Conservation (phyloP, 2,888 invertebrate genomes). For the Hybos culiciformis region DNA sequence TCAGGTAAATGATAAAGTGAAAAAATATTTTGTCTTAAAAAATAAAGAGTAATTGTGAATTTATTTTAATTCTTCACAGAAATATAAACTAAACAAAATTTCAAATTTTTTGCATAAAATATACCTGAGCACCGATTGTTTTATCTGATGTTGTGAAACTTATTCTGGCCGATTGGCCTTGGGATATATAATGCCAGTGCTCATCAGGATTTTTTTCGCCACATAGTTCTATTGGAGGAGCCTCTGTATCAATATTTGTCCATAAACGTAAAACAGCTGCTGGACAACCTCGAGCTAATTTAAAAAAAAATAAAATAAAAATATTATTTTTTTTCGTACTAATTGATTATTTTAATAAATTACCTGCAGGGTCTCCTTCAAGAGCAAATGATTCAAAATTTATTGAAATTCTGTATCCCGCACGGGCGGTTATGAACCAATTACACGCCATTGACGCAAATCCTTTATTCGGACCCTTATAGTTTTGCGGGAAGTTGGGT, state of each 20-base stretch:
- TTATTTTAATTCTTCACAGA: too few species aligned
- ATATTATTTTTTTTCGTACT: neutral
- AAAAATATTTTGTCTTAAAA: too few species aligned
- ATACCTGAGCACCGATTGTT: slow-evolving; percentile 68
- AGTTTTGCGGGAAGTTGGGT: slow-evolving; percentile 82
- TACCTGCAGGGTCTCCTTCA: slow-evolving; percentile 82
- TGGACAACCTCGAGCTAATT: slow-evolving; percentile 81
- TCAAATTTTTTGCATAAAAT: slow-evolving; percentile 2
- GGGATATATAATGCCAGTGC: slow-evolving; percentile 75
- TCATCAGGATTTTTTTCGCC: slow-evolving; percentile 65
- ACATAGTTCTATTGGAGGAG: slow-evolving; percentile 76
- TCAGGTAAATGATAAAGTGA: neutral
- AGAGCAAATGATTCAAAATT: slow-evolving; percentile 85
- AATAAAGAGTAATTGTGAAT: too few species aligned
- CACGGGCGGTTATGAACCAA: slow-evolving; percentile 86
- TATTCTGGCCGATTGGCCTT: slow-evolving; percentile 72
- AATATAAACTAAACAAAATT: too few species aligned
- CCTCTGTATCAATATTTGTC: slow-evolving; percentile 56
- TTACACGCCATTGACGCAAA: slow-evolving; percentile 84
- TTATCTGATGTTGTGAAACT: slow-evolving; percentile 93
- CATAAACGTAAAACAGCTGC: slow-evolving; percentile 83
- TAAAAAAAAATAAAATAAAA: slow-evolving; percentile 5
- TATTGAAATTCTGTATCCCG: slow-evolving; percentile 75
- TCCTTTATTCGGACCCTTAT: slow-evolving; percentile 67
- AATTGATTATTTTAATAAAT: slow-evolving; percentile 22